phyloP scores from a whole-genome alignment of 2,888 invertebrate species.

The Dynastes grantii region DNA sequence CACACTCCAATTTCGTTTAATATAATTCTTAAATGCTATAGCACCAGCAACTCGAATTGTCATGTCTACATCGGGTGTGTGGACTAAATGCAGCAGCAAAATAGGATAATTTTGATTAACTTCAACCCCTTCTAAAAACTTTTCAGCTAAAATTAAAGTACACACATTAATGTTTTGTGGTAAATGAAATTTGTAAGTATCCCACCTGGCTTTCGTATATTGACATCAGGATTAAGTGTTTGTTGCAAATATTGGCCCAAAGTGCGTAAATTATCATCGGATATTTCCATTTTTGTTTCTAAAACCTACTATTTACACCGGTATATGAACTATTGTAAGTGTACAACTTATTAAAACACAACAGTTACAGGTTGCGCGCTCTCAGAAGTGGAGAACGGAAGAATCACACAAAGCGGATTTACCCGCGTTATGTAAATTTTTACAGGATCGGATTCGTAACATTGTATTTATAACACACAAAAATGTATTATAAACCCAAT shows the following conservation, averaged over 20 bases:
- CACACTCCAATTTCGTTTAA: conserved; percentile 95
- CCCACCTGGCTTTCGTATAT: conserved; percentile 88
- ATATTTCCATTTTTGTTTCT: conserved; percentile 83
- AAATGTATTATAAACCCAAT: too few relatives aligned
- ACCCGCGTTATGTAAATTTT: too few relatives aligned
- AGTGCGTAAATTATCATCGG: conserved; percentile 87
- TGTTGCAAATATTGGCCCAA: conserved; percentile 89
- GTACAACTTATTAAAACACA: neutral
- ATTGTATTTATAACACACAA: too few relatives aligned
- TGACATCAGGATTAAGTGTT: conserved; percentile 89
- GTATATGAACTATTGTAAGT: neutral
- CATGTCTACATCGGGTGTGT: conserved; percentile 85
- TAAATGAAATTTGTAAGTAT: neutral
- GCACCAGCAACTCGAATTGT: conserved; percentile 92
- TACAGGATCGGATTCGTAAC: too few relatives aligned
- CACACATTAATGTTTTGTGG: neutral
- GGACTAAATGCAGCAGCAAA: conserved; percentile 87
- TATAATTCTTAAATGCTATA: conserved; percentile 96
- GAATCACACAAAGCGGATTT: too few relatives aligned
- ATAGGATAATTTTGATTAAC: conserved; percentile 92
- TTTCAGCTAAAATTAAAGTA: conserved; percentile 82
- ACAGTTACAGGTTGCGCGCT: too few relatives aligned
- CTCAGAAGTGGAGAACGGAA: too few relatives aligned
- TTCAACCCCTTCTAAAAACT: conserved; percentile 92
- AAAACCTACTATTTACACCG: conserved; percentile 26